phyloP scores from a whole-genome alignment of 2,888 invertebrate species.

The Cryptocephalus moraei region DNA sequence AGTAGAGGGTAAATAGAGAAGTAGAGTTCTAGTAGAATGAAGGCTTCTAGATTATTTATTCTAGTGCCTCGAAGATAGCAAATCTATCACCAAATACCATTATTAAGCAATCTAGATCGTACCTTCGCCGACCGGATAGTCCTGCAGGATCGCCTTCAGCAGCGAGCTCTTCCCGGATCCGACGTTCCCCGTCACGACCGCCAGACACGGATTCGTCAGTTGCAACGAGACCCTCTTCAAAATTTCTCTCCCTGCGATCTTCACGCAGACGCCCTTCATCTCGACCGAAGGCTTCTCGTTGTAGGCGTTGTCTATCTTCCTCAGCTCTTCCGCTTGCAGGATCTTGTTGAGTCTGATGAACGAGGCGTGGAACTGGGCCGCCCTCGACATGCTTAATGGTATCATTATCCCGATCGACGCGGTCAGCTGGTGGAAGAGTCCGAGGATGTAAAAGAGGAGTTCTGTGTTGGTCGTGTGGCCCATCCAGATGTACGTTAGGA shows the following conservation, averaged over 20 bases:
- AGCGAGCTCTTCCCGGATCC: slow-evolving; percentile 50
- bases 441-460: slow-evolving; percentile 13
- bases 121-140: slow-evolving; percentile 33
- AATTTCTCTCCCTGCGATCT: slow-evolving; percentile 23
- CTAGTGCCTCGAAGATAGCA: too few species aligned
- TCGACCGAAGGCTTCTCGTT: slow-evolving; percentile 7
- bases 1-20: too few species aligned
- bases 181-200: slow-evolving; percentile 52
- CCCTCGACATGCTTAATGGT: slow-evolving; percentile 12
- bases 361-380: slow-evolving; percentile 16
- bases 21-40: too few species aligned
- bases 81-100: too few species aligned
- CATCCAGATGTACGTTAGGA: slow-evolving; percentile 15
- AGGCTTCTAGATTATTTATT: too few species aligned
- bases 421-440: slow-evolving; percentile 10
- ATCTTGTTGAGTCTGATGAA: slow-evolving; percentile 12
- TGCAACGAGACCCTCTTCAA: slow-evolving; percentile 35
- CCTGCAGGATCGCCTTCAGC: slow-evolving; percentile 34
- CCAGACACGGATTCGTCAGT: slow-evolving; percentile 33
- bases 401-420: slow-evolving; percentile 13
- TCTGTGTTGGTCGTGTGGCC: slow-evolving; percentile 17
- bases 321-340: slow-evolving; percentile 11
- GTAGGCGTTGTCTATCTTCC: slow-evolving; percentile 2
- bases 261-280: slow-evolving; percentile 6
- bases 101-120: too few species aligned